Percentiles rank a stretch among this genome's conserved stretches.
Evolutionary conservation across 2,888 invertebrate genomes (phyloP).

Genomic region (Lithophane leautieri): DNA sequence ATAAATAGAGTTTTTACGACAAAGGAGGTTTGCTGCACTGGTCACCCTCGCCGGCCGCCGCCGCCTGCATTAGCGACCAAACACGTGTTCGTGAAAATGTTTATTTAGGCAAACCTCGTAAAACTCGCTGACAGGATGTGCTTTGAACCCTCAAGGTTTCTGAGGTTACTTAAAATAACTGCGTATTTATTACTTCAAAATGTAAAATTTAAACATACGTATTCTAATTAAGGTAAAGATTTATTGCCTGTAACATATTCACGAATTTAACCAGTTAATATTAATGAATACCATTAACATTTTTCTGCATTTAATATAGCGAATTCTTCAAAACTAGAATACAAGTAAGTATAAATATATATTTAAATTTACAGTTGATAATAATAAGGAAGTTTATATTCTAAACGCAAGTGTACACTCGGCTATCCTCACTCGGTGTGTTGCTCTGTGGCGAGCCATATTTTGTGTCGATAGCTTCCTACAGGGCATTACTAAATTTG

Average conservation of each 20-base stretch:
- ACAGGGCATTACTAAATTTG: constrained; percentile 80
- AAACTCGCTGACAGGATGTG: constrained; percentile 87
- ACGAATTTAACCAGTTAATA: constrained; percentile 39
- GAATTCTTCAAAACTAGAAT: constrained; percentile 12
- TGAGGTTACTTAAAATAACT: constrained; percentile 79
- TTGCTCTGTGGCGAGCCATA: constrained; percentile 49
- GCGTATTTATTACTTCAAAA: constrained; percentile 52
- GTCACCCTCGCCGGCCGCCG: constrained; percentile 63
- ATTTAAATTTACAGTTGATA: background rate
- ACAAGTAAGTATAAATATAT: background rate
- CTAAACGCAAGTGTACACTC: constrained; percentile 10
- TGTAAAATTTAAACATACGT: constrained; percentile 39
- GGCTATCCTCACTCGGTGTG: constrained; percentile 21
- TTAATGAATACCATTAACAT: constrained; percentile 48
- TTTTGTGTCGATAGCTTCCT: constrained; percentile 69
- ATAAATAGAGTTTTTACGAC: constrained; percentile 81
- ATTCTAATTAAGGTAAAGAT: constrained; percentile 44
- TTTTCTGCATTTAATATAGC: constrained; percentile 40
- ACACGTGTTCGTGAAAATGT: constrained; percentile 86
- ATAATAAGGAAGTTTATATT: constrained; percentile 22
- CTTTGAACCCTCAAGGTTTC: constrained; percentile 88
- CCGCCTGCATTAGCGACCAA: constrained; percentile 78
- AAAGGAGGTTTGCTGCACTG: constrained; percentile 71
- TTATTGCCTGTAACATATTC: constrained; percentile 42
- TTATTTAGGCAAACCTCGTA: constrained; percentile 89